These are phyloP conservation scores for Drosophila insularis DNA, from an alignment of 1,140 invertebrate species.

Conservation along the genomic window DNA sequence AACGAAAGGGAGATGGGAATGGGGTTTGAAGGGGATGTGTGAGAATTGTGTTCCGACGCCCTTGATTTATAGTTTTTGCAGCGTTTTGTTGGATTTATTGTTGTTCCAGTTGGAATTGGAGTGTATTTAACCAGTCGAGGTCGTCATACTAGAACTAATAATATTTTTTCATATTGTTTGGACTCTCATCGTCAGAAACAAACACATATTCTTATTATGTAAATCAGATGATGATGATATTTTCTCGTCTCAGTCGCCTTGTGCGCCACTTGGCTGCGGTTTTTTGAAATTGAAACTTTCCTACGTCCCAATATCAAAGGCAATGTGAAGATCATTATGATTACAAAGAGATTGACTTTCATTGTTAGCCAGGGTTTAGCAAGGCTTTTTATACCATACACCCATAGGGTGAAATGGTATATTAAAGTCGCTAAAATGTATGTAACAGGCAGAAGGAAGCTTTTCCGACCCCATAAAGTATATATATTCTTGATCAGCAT, in stretches of 20 bases:
- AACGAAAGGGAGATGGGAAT: neutral
- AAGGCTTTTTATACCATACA: conserved; percentile 12
- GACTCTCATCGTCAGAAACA: neutral
- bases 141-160: conserved; percentile 15
- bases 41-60: conserved; percentile 26
- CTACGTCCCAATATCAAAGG: neutral
- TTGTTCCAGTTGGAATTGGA: conserved; percentile 25
- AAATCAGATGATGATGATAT: conserved; percentile 9
- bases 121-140: conserved; percentile 59
- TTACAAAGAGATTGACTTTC: conserved; percentile 33
- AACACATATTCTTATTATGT: conserved; percentile 11
- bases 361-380: conserved; percentile 25
- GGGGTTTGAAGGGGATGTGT: neutral
- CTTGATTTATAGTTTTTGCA: conserved; percentile 57
- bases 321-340: conserved; percentile 1
- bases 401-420: no score
- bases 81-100: conserved; percentile 18
- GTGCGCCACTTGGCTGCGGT: conserved; percentile 69
- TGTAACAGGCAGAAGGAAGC: no score
- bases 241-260: conserved; percentile 46
- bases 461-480: no score
- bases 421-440: no score
- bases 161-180: no score
- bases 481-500: no score
- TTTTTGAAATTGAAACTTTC: conserved; percentile 71